Percentiles rank a stretch among this genome's conserved stretches.
phyloP scores from a whole-genome alignment of 2,888 invertebrate genomes.

The Mamestra brassicae region DNA sequence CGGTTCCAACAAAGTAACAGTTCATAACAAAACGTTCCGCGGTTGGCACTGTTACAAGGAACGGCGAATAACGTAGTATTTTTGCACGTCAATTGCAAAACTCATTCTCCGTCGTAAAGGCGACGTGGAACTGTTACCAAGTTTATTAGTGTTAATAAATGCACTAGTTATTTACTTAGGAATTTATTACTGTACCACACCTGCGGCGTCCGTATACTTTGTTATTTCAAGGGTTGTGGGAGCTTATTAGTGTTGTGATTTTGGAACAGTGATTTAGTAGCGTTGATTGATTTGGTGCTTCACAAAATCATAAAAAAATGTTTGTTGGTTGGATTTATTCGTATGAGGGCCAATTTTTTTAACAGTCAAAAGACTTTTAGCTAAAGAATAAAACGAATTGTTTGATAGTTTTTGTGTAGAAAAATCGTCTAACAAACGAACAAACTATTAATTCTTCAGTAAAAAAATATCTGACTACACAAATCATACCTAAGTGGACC shows the following conservation, averaged over 20 bases:
- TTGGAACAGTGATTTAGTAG: constrained; percentile 31
- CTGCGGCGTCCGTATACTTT: constrained; percentile 83
- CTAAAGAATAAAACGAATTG: no score
- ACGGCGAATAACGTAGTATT: constrained; percentile 59
- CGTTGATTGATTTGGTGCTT: constrained; percentile 17
- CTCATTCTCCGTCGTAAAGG: constrained; percentile 63
- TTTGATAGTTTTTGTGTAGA: no score
- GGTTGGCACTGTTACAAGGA: constrained; percentile 55
- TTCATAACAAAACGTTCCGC: constrained; percentile 48
- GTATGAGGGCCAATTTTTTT: no score
- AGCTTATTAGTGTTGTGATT: constrained; percentile 45
- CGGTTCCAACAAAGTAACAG: constrained; percentile 56
- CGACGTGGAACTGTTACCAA: constrained; percentile 59
- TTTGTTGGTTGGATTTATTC: background rate
- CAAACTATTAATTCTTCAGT: no score
- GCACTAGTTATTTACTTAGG: constrained; percentile 85
- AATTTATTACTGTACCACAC: constrained; percentile 83
- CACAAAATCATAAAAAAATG: background rate
- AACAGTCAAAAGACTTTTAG: background rate
- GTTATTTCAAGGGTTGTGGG: constrained; percentile 72
- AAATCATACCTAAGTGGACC: no score
- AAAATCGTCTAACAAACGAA: no score
- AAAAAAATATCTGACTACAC: no score
- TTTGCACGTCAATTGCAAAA: constrained; percentile 69
- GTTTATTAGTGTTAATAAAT: constrained; percentile 86